Conservation (phyloP, 2,797 vertebrate genomes). For the Sebastes paucispinis region DNA sequence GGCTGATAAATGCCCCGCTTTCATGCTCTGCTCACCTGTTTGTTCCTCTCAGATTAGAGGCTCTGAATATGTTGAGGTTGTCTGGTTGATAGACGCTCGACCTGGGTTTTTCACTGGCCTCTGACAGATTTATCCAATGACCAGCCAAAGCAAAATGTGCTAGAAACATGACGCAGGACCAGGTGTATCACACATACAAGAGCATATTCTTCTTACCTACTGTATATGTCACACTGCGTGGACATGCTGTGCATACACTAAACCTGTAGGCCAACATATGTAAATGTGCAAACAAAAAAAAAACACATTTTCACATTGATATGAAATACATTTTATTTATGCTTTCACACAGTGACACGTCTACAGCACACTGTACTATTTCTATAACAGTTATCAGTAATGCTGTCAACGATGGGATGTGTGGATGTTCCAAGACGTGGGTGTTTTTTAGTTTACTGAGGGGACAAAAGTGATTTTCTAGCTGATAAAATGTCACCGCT, state of each 20-base stretch:
- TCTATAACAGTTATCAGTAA: constrained; percentile 25
- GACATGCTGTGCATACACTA: neutral
- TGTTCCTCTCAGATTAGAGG: constrained; percentile 70
- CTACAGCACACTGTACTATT: neutral
- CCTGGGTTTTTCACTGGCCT: constrained; percentile 22
- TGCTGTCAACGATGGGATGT: constrained; percentile 29
- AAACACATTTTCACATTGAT: neutral
- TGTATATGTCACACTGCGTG: neutral
- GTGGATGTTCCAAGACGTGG: constrained; percentile 28
- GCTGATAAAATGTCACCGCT: constrained; percentile 51
- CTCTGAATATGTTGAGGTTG: constrained; percentile 63
- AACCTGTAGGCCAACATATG: constrained; percentile 1
- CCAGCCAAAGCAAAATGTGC: constrained; percentile 9
- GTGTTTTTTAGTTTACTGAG: constrained; percentile 38
- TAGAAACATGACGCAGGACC: neutral
- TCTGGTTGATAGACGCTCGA: constrained; percentile 55
- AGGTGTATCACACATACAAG: constrained; percentile 11
- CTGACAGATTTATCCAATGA: constrained; percentile 23
- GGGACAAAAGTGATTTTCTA: constrained; percentile 42
- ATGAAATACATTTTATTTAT: constrained; percentile 22
- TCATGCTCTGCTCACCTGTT: constrained; percentile 70
- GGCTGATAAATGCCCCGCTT: constrained; percentile 71
- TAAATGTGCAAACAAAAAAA: neutral
- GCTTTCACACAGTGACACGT: constrained; percentile 12
- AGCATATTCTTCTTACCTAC: neutral